phyloP scores from a whole-genome alignment of 2,888 invertebrate genomes.

The Campaea margaritaria region DNA sequence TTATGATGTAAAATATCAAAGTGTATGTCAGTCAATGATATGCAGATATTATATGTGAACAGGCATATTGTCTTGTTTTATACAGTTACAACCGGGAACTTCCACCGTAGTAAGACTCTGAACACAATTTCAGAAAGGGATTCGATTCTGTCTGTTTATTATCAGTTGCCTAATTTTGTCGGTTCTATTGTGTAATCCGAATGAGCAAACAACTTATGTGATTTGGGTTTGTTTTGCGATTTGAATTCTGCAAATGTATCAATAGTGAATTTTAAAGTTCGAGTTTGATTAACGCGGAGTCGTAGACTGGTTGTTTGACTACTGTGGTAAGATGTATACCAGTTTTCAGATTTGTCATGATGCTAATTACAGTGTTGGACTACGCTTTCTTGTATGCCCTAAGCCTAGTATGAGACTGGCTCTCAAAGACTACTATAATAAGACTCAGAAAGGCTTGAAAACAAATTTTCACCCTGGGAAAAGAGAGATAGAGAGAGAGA shows the following conservation, averaged over 20 bases:
- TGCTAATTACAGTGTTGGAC: too few species aligned
- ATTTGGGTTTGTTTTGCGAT: slow-evolving; percentile 65
- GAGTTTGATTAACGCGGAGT: slow-evolving; percentile 4
- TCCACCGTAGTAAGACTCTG: slow-evolving; percentile 59
- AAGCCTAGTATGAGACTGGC: too few species aligned
- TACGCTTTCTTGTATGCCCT: too few species aligned
- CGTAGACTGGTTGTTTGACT: too few species aligned
- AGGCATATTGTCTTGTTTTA: slow-evolving; percentile 9
- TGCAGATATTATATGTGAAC: not conserved
- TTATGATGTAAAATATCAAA: too few species aligned
- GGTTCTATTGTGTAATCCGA: slow-evolving; percentile 62
- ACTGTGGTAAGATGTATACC: too few species aligned
- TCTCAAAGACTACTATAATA: too few species aligned
- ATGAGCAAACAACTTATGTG: slow-evolving; percentile 64
- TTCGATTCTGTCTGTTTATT: slow-evolving; percentile 67
- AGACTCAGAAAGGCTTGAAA: too few species aligned
- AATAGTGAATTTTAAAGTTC: slow-evolving; percentile 33
- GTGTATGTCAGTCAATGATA: not conserved
- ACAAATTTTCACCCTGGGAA: too few species aligned
- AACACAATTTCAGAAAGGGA: slow-evolving; percentile 63
- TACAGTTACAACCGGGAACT: slow-evolving; percentile 8
- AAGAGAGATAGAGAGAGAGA: too few species aligned
- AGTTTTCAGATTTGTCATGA: too few species aligned
- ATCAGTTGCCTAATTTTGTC: slow-evolving; percentile 66
- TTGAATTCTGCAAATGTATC: slow-evolving; percentile 58